Base-by-base conservation (phyloP, 2,113 vertebrate species). In the Thinocorus orbignyianus region DNA sequence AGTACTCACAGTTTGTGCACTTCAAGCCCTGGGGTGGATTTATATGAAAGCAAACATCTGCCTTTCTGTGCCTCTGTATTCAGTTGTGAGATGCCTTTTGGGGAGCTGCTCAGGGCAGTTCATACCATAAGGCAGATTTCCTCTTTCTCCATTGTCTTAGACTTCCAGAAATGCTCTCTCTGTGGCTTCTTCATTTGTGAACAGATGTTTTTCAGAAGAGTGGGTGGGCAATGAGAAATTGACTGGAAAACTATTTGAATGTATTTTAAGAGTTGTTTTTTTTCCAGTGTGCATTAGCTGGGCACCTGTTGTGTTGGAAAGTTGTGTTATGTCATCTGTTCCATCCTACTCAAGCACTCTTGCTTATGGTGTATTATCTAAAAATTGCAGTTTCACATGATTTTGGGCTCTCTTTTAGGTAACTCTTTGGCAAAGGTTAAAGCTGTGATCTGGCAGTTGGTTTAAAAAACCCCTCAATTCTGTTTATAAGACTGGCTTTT, bases 251-350 rank as follows among this genome's bases (percentile, higher is more conserved):
- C 6, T 2, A 85, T 80, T 77, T 70, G 51, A 93, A 80, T 86
- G 39, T 61, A 44, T 94, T 90, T 95, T 90, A 91, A 82, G 74
- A 13, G 71, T 74, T 51, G 79, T 1, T 16, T 80, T 79, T 64
- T 30, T 24, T 25, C 35, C 61, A 35, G 6, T 37, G 28, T 2
- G 2, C 57, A 54, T 91, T 97, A 91, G 52, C 78, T 94, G 49
- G 73, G 78, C 94, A 95, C 92, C 91, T 96, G 94, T 90, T 96
- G 74, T n/a, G 48, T 62, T 87, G 69, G 88, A 81, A 96, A 87
- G 69, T 89, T 86, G 58, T 71, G 2, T 57, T 76, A 19, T 54
- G 33, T 95, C 86, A 92, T 92, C 51, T 81, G 14, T 92, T 96
- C 91, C n/a, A 41, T 87, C 49, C 61, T 84, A 20, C 31, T 16